Evolutionary conservation across 2,888 invertebrate genomes (phyloP), one percentile per base, ranked within the genome.

Genomic region (Vanessa cardui): DNA sequence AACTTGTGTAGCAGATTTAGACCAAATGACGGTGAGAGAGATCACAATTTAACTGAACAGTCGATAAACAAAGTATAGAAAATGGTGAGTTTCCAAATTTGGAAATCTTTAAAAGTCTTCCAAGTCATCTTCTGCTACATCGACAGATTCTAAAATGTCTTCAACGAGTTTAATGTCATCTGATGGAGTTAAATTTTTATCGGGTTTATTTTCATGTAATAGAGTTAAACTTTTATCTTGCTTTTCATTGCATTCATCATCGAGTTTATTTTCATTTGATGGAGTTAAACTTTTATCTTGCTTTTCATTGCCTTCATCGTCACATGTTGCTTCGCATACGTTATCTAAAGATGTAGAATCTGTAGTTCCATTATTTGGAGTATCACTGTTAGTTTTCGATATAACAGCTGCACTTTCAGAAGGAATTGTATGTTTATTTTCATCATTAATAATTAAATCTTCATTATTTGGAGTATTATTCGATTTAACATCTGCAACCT

Each of bases 101-200:
- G 21, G 18, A 20, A 20, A 54, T 31, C 21, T 47, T 78, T 71
- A 85, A 73, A 81, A 89, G 73, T 89, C 88, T 75, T 85, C 87
- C 46, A 88, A 82, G 76, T 88, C 88, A 7, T 84, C 83, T 4
- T 84, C 86, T 62, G 70, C 67, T 9, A 80, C 72, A 12, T 72
- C 68, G 50, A 80, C 64, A 15, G 15, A 66, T 73, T 15, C 72
- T 62, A 21, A 9, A 18, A 12, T 6, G 1, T 39, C 18, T 8
- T 56, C 18, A 4, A 16, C 52, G 16, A 54, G 1, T 15, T 54
- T 16, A 16, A 31, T 26, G 6, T 15, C 15, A 15, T 15, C 31
- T 6, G 52, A 7, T 16, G 26, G 16, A 16, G 15, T 26, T 54
- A 0, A 9, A 16, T 31, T 26, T 1, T 16, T 31, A 26, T 54